These are phyloP conservation scores for Phrynocephalus versicolor DNA, from an alignment of 2,113 vertebrate species.

Conservation along the genomic window DNA sequence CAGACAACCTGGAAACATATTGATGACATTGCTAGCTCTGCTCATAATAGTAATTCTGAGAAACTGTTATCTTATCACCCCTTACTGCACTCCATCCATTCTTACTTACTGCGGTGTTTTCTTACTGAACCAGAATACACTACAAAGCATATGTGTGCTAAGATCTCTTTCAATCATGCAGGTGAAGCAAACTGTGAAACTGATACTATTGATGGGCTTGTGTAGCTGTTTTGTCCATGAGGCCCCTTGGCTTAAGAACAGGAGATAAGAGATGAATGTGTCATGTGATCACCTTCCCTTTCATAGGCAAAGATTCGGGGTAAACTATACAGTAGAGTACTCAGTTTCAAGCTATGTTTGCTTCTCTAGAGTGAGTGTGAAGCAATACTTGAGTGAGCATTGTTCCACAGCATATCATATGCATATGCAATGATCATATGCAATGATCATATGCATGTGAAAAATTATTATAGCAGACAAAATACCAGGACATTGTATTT, in stretches of 20 bases:
- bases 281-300: slow-evolving; percentile 24
- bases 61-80: slow-evolving; percentile 1
- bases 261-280: slow-evolving; percentile 37
- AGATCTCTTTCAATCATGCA: slow-evolving; percentile 75
- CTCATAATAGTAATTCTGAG: background rate
- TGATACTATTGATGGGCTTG: slow-evolving; percentile 62
- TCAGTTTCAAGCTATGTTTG: background rate
- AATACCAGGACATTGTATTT: background rate
- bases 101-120: slow-evolving; percentile 52
- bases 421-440: too few relatives aligned
- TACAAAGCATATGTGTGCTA: slow-evolving; percentile 54
- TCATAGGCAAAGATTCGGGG: slow-evolving; percentile 1
- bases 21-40: background rate
- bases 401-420: background rate
- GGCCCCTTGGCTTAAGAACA: slow-evolving; percentile 39
- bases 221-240: slow-evolving; percentile 37
- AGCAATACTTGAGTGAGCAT: background rate
- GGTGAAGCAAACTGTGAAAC: slow-evolving; percentile 71
- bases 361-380: background rate
- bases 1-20: background rate
- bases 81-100: background rate
- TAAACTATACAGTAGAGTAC: background rate
- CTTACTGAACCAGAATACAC: slow-evolving; percentile 55
- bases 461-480: background rate
- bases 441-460: background rate